These are phyloP conservation scores for Pyralis farinalis DNA, from an alignment of 2,888 invertebrate species.

Conservation along the genomic window DNA sequence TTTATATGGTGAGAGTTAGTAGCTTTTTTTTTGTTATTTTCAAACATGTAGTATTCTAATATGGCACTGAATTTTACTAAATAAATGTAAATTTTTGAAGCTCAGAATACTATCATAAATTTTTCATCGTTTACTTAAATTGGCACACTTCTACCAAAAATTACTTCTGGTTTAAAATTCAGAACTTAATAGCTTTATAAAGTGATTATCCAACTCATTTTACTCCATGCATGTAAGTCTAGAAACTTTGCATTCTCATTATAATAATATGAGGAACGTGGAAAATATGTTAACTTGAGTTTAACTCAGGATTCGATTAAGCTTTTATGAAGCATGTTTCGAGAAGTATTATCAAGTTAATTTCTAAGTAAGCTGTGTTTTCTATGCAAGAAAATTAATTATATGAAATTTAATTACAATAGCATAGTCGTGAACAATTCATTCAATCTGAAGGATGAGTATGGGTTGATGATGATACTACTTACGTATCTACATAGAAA, in stretches of 20 bases:
- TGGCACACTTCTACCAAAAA: slow-evolving; percentile 17
- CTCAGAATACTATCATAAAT: neutral
- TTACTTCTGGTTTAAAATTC: slow-evolving; percentile 29
- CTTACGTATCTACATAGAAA: too few species aligned
- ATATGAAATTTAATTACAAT: too few species aligned
- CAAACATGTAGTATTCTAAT: too few species aligned
- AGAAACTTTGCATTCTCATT: slow-evolving; percentile 56
- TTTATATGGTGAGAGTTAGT: too few species aligned
- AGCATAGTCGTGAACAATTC: too few species aligned
- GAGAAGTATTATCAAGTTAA: slow-evolving; percentile 18
- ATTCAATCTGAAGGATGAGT: too few species aligned
- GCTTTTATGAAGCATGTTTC: slow-evolving; percentile 35
- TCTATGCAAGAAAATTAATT: too few species aligned
- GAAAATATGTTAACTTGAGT: slow-evolving; percentile 53
- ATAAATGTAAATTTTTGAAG: too few species aligned
- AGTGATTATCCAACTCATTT: slow-evolving; percentile 44
- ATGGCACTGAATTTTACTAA: too few species aligned
- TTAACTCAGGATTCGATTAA: slow-evolving; percentile 49
- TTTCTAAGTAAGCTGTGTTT: neutral
- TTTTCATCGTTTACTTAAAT: neutral
- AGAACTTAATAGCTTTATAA: slow-evolving; percentile 35
- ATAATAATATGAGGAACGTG: slow-evolving; percentile 45
- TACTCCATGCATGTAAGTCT: slow-evolving; percentile 41
- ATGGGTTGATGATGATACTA: too few species aligned
- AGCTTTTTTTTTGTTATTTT: too few species aligned